Evolutionary conservation across 2,888 invertebrate species (phyloP).

Genomic region (Ophioninae sp.): DNA sequence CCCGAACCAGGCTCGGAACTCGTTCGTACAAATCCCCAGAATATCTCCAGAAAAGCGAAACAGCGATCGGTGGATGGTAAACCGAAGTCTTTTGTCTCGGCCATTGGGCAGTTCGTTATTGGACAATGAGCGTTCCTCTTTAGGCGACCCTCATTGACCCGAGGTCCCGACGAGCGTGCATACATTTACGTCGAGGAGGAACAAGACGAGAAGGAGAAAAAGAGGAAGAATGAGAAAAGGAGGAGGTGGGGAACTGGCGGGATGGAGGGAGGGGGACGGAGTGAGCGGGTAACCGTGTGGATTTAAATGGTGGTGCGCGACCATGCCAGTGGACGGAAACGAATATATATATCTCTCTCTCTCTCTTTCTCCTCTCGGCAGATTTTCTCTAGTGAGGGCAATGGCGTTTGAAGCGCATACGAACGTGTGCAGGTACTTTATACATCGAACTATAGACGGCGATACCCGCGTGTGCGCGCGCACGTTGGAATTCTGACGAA

Average conservation of each 20-base stretch:
- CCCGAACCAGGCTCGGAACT: too few relatives aligned
- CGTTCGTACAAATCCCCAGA: too few relatives aligned
- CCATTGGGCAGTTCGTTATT: background rate
- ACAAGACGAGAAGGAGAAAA: conserved; percentile 22
- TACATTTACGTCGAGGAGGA: conserved; percentile 15
- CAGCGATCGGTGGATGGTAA: too few relatives aligned
- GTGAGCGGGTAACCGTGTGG: conserved; percentile 1
- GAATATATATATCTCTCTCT: conserved; percentile 16
- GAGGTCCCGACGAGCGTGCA: conserved; percentile 2
- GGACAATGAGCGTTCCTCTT: background rate
- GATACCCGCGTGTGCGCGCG: background rate
- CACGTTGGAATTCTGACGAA: conserved; percentile 3
- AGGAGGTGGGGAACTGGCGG: background rate
- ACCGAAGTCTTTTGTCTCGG: too few relatives aligned
- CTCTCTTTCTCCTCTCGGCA: conserved; percentile 14
- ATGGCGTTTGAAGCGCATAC: conserved; percentile 32
- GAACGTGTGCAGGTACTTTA: conserved; percentile 16
- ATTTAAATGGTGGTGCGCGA: conserved; percentile 55
- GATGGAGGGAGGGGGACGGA: background rate
- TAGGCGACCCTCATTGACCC: conserved; percentile 20
- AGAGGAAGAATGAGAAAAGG: conserved; percentile 21
- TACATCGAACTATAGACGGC: conserved; percentile 18
- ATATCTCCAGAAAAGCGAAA: too few relatives aligned
- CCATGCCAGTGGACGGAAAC: conserved; percentile 50
- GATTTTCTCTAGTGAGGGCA: conserved; percentile 36